Evolutionary conservation across 2,888 invertebrate genomes (phyloP), one percentile per base, ranked within the genome.

Genomic region (Callyntrura sp.): DNA sequence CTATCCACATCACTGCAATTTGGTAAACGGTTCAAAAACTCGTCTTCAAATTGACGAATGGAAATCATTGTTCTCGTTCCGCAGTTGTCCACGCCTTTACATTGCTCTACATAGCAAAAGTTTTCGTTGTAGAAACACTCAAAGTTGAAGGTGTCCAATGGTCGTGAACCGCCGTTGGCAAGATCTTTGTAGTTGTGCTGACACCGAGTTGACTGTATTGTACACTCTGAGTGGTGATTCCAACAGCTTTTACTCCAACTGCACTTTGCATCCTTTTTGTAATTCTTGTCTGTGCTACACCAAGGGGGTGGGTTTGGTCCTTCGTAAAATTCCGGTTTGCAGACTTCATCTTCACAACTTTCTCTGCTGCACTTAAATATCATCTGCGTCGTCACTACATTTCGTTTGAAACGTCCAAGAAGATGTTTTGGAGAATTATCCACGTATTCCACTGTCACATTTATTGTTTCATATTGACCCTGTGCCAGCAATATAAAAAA

Each of bases 251-350:
- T 55, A 2, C 11, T 28, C 79, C 57, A 79, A 8, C n/a, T 28
- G 11, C 79, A 79, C 23, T 79, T 57, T 11, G 55, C 28, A 6
- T 79, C n/a, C 57, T 79, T 48, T 57, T 35, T 51, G 48, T 48
- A 51, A 2, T 14, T 55, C 0, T 5, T 9, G 8, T 3, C 6
- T 0, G 25, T 55, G 14, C 17, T 14, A 35, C 55, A 79, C 79
- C 79, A 79, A 4, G 8, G 11, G 11, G 79, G 79, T 5, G 79
- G 57, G 9, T 48, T 48, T 0, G 79, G 35, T 9, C 55, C 79
- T 25, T 79, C 57, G 14, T 79, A 55, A 12, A 6, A 28, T 14
- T 57, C 20, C 11, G 79, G 79, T 14, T 35, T 79, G 28, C 79
- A 57, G 12, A 55, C 25, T 0, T 57, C 57, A 25, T 79, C 35